Evolutionary conservation across 2,113 vertebrate genomes (phyloP), one percentile per base, ranked within the genome.

Genomic region (Suncus etruscus): DNA sequence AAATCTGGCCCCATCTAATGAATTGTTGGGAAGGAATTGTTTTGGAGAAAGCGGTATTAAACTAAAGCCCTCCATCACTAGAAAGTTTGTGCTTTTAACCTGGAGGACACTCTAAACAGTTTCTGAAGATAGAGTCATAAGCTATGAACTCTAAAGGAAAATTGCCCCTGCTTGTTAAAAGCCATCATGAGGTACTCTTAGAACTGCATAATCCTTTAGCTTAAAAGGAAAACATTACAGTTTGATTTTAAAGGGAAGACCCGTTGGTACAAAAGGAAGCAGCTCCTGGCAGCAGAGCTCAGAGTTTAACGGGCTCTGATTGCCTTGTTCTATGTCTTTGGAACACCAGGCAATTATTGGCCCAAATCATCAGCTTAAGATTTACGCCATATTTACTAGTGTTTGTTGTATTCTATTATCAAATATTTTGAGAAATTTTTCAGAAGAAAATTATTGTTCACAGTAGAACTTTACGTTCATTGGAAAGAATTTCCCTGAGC

Each of bases 41-140:
- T 29, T 85, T 88, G 78, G 88, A 85, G 39, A 74, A 91, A 86
- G 27, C 27, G 39, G 2, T 68, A 29, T 90, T 94, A 79, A 80
- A 50, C 65, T 74, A 16, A 87, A 54, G 11, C 9, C 32, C 24
- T 6, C 0, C 5, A 14, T 77, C 45, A 84, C 29, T 69, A 65
- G 54, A 66, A 70, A 75, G 16, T 16, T 31, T 87, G 51, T 50
- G 45, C 31, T 82, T 89, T 91, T 81, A 50, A 66, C 25, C 24
- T 48, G 1, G 15, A 78, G 29, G 91, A 0, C 7, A 31, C 16
- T 84, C 73, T 79, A 65, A 89, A 69, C 16, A 76, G 9, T 32
- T 90, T 89, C 12, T 73, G 29, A 70, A 93, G 29, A 82, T 22
- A 31, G 0, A 69, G 4, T 58, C 24, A 20, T 66, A 32, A 81